Evolutionary conservation across 53 echinoderm and acorn worm species (phyloP), one percentile per base, ranked within the genome.

Genomic region (Actinopyga echinites): DNA sequence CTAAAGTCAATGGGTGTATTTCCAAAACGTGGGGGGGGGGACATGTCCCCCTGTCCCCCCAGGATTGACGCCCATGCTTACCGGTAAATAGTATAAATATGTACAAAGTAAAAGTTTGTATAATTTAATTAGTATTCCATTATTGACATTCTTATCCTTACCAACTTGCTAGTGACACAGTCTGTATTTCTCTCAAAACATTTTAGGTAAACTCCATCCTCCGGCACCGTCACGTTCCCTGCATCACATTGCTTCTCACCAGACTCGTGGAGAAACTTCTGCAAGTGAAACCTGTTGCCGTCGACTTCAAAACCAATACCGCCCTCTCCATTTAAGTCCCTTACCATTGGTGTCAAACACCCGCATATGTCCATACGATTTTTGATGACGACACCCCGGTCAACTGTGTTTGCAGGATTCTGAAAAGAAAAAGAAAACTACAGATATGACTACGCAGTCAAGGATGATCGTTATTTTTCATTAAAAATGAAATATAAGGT

Each of bases 231-330:
- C 2, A 31, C 56, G 29, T 77, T 77, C 6, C 11, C 28, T 3
- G 23, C 11, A 8, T 31, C 19, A 13, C 13, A 25, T 5, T 32
- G 30, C 4, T 23, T 73, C n/a, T 21, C 9, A 4, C 9, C 26
- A 20, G 77, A 17, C 56, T 29, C 10, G 26, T 71, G 7, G 25
- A 77, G 56, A 0, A 77, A 11, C 31, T 77, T 77, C 28, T 77
- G 77, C 56, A 77, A 54, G 28, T 77, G 77, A 19, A 77, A 77
- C 55, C 77, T 53, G 57, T 77, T 77, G 8, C 77, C 77, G 15
- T 77, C 77, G 23, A 77, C 28, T 77, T 56, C 12, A 32, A 77
- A 77, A 54, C 10, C 25, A 25, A 77, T 31, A n/a, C 77, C 56
- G 56, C 32, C 57, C 11, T 13, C 49, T 13, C 75, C 75, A 28